Evolutionary conservation across 2,888 invertebrate species (phyloP).

Genomic region (Pyrgus malvae): DNA sequence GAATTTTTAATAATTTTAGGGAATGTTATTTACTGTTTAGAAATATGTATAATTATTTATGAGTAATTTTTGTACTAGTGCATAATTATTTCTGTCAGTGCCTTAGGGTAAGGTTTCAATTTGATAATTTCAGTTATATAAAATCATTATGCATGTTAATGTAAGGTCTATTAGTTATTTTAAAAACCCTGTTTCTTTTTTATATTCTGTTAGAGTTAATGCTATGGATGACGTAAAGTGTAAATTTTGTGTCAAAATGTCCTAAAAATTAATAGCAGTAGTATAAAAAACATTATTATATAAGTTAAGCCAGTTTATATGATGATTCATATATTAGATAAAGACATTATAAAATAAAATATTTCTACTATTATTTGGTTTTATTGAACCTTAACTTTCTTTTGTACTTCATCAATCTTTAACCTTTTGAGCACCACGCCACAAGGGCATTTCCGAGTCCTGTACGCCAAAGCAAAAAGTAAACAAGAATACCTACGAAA

Average conservation of each 20-base stretch:
- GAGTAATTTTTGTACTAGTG: conserved; percentile 61
- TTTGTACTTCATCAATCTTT: no score
- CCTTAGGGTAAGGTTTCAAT: conserved; percentile 73
- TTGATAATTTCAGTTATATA: conserved; percentile 50
- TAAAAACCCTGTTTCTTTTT: conserved; percentile 39
- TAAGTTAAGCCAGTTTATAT: conserved; percentile 73
- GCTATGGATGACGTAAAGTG: conserved; percentile 32
- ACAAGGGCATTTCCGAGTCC: no score
- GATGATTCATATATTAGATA: conserved; percentile 70
- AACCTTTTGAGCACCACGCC: no score
- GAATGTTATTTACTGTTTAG: conserved; percentile 74
- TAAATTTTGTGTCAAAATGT: conserved; percentile 68
- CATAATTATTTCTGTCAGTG: conserved; percentile 75
- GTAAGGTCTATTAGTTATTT: conserved; percentile 37
- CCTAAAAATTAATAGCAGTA: conserved; percentile 48
- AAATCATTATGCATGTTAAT: conserved; percentile 53
- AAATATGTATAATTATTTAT: conserved; percentile 61
- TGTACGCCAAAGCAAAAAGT: no score
- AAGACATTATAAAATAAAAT: conserved; percentile 78
- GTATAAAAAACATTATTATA: conserved; percentile 34
- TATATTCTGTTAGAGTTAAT: conserved; percentile 40
- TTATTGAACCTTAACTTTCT: neutral
- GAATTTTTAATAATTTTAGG: conserved; percentile 59
- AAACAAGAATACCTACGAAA: no score
- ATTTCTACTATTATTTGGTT: conserved; percentile 48